phyloP scores from a whole-genome alignment of 2,113 vertebrate species.

The Argyrosomus japonicus region DNA sequence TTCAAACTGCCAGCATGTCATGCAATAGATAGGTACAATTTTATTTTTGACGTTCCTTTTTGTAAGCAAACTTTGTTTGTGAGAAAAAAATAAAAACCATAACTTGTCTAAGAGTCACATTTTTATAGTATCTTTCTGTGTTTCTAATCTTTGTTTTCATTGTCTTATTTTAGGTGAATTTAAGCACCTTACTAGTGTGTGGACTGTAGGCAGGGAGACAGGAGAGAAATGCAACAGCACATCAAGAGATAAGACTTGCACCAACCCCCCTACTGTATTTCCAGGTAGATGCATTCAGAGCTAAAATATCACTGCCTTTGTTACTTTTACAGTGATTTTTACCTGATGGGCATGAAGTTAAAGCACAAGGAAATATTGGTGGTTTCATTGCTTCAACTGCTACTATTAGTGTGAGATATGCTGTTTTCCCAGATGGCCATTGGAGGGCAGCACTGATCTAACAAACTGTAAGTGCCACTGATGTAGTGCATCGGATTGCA shows the following conservation, averaged over 20 bases:
- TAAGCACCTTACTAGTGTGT: slow-evolving; percentile 16
- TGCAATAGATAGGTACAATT: slow-evolving; percentile 82
- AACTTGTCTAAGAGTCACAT: slow-evolving; percentile 51
- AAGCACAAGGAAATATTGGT: not conserved
- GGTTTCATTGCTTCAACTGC: not conserved
- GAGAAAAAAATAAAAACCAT: slow-evolving; percentile 70
- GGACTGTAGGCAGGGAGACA: slow-evolving; percentile 41
- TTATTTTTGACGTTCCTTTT: slow-evolving; percentile 81
- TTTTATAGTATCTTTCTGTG: slow-evolving; percentile 14
- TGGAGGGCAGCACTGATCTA: slow-evolving; percentile 70
- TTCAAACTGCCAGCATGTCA: slow-evolving; percentile 83
- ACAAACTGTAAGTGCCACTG: not conserved
- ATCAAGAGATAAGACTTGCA: slow-evolving; percentile 19
- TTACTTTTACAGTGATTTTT: not conserved
- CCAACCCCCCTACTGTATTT: not conserved
- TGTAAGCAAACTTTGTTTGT: slow-evolving; percentile 82
- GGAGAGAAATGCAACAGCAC: slow-evolving; percentile 31
- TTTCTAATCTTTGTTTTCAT: slow-evolving; percentile 18
- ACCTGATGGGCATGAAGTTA: not conserved
- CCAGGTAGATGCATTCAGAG: slow-evolving; percentile 44
- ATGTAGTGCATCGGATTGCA: not conserved
- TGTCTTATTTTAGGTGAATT: slow-evolving; percentile 45
- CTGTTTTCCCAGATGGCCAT: slow-evolving; percentile 49
- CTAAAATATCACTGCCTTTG: not conserved
- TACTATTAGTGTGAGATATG: not conserved